Conservation (phyloP, 1,140 invertebrate species). For the Dufourea novaeangliae region DNA sequence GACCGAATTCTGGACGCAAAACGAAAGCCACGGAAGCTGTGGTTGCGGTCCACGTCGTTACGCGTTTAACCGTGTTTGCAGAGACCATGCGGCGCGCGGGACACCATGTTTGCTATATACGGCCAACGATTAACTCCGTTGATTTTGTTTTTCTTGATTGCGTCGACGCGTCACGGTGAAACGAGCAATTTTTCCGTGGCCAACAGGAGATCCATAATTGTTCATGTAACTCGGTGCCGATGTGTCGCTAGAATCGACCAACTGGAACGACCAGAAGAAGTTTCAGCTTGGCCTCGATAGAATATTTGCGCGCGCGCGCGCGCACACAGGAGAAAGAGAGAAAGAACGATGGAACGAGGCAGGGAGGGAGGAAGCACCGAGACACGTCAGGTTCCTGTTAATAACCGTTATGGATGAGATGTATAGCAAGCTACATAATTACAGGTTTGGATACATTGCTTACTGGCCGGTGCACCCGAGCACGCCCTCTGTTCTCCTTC, state of each 20-base stretch:
- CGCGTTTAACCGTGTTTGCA: neutral
- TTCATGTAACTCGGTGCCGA: slow-evolving; percentile 26
- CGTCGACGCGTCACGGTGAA: neutral
- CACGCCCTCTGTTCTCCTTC: slow-evolving; percentile 80
- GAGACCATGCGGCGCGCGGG: neutral
- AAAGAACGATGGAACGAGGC: neutral
- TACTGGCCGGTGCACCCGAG: slow-evolving; percentile 77
- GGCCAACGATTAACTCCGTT: neutral
- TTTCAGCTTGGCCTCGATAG: neutral
- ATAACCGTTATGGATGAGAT: slow-evolving; percentile 77
- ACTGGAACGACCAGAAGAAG: slow-evolving; percentile 55
- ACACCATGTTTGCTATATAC: neutral
- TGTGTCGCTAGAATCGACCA: slow-evolving; percentile 45
- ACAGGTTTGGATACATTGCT: slow-evolving; percentile 79
- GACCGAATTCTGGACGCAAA: neutral
- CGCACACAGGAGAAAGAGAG: slow-evolving; percentile 5
- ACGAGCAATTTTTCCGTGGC: neutral
- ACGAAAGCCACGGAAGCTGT: neutral
- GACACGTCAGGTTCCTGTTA: slow-evolving; percentile 74
- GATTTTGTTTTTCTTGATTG: neutral
- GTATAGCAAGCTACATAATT: slow-evolving; percentile 77
- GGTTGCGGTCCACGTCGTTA: neutral
- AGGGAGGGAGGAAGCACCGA: slow-evolving; percentile 16
- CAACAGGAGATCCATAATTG: slow-evolving; percentile 30
- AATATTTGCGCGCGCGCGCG: neutral